phyloP scores from a whole-genome alignment of 1,140 invertebrate genomes.

The Augochlora pura region DNA sequence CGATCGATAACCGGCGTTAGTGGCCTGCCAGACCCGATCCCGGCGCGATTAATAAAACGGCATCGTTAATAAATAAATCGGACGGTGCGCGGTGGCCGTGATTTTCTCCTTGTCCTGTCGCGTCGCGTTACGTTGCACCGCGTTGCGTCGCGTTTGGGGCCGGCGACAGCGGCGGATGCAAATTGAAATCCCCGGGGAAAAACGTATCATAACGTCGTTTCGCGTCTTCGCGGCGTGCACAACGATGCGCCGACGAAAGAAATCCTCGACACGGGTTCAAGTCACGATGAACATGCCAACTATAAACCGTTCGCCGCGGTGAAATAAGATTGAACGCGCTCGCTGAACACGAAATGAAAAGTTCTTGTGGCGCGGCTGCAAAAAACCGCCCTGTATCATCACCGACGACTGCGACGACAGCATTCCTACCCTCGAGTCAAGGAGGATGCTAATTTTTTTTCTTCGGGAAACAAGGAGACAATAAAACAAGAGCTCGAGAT shows the following conservation, averaged over 20 bases:
- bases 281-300: neutral
- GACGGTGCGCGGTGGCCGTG: neutral
- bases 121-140: neutral
- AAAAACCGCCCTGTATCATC: too few relatives aligned
- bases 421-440: too few relatives aligned
- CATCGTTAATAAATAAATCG: slow-evolving; percentile 34
- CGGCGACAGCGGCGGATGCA: slow-evolving; percentile 9
- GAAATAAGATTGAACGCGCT: slow-evolving; percentile 14
- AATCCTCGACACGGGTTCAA: neutral
- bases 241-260: slow-evolving; percentile 33
- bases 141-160: neutral
- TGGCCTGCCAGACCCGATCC: slow-evolving; percentile 17
- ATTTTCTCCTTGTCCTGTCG: slow-evolving; percentile 25
- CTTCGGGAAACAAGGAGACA: too few relatives aligned
- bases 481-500: too few relatives aligned
- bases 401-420: too few relatives aligned
- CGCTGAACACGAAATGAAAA: too few relatives aligned
- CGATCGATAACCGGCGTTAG: slow-evolving; percentile 24
- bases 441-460: too few relatives aligned
- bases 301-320: neutral
- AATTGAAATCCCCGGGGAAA: slow-evolving; percentile 21
- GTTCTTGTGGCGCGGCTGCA: too few relatives aligned
- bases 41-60: slow-evolving; percentile 54
- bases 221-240: neutral
- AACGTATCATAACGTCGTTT: slow-evolving; percentile 18